These are phyloP conservation scores for Bombus terrestris DNA, from an alignment of 1,140 invertebrate species.

Conservation along the genomic window DNA sequence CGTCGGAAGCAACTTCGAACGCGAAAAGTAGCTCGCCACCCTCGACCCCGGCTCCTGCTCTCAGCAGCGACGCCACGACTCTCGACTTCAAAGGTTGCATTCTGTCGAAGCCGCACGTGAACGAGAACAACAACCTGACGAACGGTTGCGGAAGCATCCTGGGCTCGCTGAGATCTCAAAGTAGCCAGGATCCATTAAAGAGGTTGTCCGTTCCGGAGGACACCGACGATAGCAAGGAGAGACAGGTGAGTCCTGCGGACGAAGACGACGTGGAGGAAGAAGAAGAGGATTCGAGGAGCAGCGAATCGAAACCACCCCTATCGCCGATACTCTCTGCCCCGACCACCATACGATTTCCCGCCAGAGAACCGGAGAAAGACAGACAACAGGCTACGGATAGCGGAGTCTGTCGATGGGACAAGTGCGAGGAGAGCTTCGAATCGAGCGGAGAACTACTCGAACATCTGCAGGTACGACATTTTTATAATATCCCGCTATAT, in stretches of 20 bases:
- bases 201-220: conserved; percentile 52
- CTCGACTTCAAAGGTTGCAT: conserved; percentile 65
- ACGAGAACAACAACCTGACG: conserved; percentile 79
- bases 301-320: conserved; percentile 72
- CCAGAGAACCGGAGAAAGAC: conserved; percentile 80
- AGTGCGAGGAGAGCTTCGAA: conserved; percentile 90
- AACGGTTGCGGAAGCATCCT: conserved; percentile 57
- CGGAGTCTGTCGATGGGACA: conserved; percentile 91
- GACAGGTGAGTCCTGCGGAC: conserved; percentile 43
- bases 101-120: conserved; percentile 69
- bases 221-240: conserved; percentile 47
- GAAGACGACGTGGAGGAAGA: conserved; percentile 75
- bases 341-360: conserved; percentile 90
- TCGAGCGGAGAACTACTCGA: conserved; percentile 91
- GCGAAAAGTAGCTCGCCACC: conserved; percentile 42
- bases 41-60: conserved; percentile 9
- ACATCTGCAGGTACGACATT: conserved; percentile 89
- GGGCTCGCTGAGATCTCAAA: conserved; percentile 51
- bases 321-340: conserved; percentile 89
- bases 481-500: too few relatives aligned
- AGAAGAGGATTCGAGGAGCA: conserved; percentile 76
- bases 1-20: conserved; percentile 67
- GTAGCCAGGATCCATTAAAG: conserved; percentile 65
- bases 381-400: conserved; percentile 80
- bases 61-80: conserved; percentile 34